Evolutionary conservation across 1,140 invertebrate species (phyloP).

Genomic region (Caerostris darwini): DNA sequence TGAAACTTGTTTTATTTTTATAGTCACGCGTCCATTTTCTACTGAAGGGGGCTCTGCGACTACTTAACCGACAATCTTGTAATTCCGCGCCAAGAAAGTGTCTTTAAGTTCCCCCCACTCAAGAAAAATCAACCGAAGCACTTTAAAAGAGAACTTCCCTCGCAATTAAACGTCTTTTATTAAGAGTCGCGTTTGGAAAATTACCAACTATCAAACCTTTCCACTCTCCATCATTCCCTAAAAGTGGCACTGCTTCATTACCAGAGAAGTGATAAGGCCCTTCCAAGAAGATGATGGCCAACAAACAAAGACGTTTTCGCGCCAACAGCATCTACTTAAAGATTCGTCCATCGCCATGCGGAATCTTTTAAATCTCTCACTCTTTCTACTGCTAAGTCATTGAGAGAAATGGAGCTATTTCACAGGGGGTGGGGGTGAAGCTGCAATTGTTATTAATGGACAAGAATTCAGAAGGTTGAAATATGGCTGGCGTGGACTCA

Average conservation of each 20-base stretch:
- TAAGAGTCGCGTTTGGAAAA: not conserved
- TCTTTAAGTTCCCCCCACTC: too few species aligned
- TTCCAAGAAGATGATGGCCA: not conserved
- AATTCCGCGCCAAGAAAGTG: not conserved
- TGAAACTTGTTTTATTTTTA: too few species aligned
- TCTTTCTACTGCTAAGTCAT: not conserved
- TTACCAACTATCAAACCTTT: not conserved
- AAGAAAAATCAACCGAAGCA: not conserved
- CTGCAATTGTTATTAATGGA: slow-evolving; percentile 13
- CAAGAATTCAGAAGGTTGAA: slow-evolving; percentile 3
- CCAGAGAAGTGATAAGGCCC: not conserved
- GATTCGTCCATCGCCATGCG: not conserved
- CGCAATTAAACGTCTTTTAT: slow-evolving; percentile 7
- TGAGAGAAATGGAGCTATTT: slow-evolving; percentile 3
- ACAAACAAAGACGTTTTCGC: slow-evolving; percentile 12
- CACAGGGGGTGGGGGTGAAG: not conserved
- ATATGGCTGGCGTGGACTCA: slow-evolving; percentile 17
- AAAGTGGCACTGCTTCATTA: slow-evolving; percentile 7
- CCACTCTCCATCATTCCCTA: not conserved
- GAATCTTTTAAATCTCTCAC: slow-evolving; percentile 3
- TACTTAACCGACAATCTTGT: not conserved
- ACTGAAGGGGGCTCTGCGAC: not conserved
- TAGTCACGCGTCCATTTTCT: not conserved
- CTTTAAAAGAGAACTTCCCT: not conserved
- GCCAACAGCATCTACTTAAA: not conserved